A percentile compares a stretch with the other conserved stretches of the same genome.
phyloP scores from a whole-genome alignment of 2,888 invertebrate species.

The Timandra comae region DNA sequence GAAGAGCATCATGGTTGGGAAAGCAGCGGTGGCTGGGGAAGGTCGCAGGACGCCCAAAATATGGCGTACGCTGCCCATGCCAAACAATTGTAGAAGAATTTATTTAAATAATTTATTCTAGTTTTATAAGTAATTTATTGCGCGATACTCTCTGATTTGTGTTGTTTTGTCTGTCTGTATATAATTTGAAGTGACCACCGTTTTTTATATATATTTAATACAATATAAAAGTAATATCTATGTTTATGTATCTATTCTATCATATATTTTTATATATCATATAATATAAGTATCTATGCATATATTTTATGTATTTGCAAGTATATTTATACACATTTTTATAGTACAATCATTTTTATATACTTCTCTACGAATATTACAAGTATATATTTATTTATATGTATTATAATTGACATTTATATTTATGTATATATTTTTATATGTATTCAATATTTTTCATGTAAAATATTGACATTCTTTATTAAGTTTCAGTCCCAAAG shows the following conservation, averaged over 20 bases:
- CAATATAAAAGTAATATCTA: too few species aligned
- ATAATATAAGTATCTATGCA: background rate
- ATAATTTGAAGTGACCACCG: conserved; percentile 35
- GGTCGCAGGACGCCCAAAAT: conserved; percentile 80
- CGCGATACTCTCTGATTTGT: conserved; percentile 17
- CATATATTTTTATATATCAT: background rate
- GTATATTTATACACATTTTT: background rate
- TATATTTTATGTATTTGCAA: background rate
- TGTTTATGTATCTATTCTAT: conserved; percentile 1
- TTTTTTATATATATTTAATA: conserved; percentile 26
- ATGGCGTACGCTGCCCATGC: conserved; percentile 82
- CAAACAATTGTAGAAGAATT: conserved; percentile 49
- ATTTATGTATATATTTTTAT: conserved; percentile 12
- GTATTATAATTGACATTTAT: conserved; percentile 19
- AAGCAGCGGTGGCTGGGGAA: conserved; percentile 75
- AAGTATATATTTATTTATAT: conserved; percentile 14
- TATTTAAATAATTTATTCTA: conserved; percentile 40
- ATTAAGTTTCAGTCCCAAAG: conserved; percentile 57
- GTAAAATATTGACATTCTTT: too few species aligned
- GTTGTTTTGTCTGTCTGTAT: conserved; percentile 19
- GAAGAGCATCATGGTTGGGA: conserved; percentile 74
- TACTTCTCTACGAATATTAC: conserved; percentile 22
- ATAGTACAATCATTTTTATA: conserved; percentile 3
- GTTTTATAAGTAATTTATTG: conserved; percentile 28
- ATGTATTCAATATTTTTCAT: too few species aligned